phyloP scores from a whole-genome alignment of 2,888 invertebrate genomes.

The Tipula helvola region DNA sequence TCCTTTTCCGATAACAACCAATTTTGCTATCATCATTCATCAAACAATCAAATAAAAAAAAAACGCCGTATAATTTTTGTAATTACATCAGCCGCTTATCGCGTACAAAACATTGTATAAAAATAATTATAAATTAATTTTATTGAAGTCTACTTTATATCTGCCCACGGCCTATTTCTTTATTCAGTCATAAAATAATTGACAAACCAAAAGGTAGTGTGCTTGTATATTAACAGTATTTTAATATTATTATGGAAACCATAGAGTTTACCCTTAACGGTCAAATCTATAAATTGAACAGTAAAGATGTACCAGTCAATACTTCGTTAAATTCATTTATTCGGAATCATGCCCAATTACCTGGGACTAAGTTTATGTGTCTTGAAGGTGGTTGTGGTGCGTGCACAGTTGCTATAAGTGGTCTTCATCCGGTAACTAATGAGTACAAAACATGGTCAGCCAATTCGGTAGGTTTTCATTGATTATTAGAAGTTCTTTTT shows the following conservation, averaged over 20 bases:
- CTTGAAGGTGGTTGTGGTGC: constrained; percentile 50
- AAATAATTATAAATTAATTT: background rate
- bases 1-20: no score
- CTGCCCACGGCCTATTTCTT: background rate
- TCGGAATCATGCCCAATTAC: constrained; percentile 37
- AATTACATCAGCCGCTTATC: background rate
- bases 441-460: constrained; percentile 42
- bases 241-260: background rate
- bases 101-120: background rate
- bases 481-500: background rate
- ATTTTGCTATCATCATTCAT: no score
- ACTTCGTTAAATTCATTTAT: constrained; percentile 42
- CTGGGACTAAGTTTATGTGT: constrained; percentile 47
- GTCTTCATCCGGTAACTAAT: constrained; percentile 32
- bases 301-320: constrained; percentile 13
- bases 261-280: background rate
- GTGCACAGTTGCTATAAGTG: constrained; percentile 38
- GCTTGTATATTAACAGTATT: background rate
- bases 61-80: no score
- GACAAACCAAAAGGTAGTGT: background rate
- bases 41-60: no score
- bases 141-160: background rate
- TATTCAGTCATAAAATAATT: background rate
- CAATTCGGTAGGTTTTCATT: constrained; percentile 45
- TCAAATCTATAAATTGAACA: background rate